phyloP scores from a whole-genome alignment of 2,888 invertebrate species.

The Acleris cristana region DNA sequence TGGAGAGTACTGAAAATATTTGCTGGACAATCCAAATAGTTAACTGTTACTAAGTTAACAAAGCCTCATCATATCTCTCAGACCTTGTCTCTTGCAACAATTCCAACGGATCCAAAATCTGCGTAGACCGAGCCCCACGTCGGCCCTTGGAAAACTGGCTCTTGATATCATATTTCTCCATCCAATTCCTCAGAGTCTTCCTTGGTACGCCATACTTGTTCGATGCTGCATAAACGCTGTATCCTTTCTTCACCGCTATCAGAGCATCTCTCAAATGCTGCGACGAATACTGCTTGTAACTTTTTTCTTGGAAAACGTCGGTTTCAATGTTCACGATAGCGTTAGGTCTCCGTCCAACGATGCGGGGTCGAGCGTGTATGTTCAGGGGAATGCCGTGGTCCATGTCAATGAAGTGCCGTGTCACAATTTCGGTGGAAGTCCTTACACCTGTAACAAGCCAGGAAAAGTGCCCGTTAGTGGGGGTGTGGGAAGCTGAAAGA shows the following conservation, averaged over 20 bases:
- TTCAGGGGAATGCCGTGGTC: conserved; percentile 75
- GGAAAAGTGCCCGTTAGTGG: conserved; percentile 71
- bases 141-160: conserved; percentile 81
- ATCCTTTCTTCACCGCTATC: conserved; percentile 79
- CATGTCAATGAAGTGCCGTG: conserved; percentile 77
- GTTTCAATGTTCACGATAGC: conserved; percentile 78
- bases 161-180: conserved; percentile 83
- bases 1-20: too few relatives aligned
- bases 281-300: conserved; percentile 80
- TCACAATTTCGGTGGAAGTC: conserved; percentile 78
- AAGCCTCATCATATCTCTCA: conserved; percentile 60
- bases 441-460: conserved; percentile 80
- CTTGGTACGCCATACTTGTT: conserved; percentile 82
- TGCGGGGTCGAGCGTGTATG: conserved; percentile 74
- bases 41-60: conserved; percentile 29
- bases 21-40: not conserved
- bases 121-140: conserved; percentile 66
- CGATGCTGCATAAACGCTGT: conserved; percentile 82
- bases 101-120: conserved; percentile 71
- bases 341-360: conserved; percentile 73
- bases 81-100: conserved; percentile 65
- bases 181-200: conserved; percentile 83
- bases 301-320: conserved; percentile 78
- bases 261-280: conserved; percentile 77
- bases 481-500: conserved; percentile 31